Base-by-base conservation (phyloP, 37 sponge, comb jelly and placozoan species). In the Cliona cf. orientalis region DNA sequence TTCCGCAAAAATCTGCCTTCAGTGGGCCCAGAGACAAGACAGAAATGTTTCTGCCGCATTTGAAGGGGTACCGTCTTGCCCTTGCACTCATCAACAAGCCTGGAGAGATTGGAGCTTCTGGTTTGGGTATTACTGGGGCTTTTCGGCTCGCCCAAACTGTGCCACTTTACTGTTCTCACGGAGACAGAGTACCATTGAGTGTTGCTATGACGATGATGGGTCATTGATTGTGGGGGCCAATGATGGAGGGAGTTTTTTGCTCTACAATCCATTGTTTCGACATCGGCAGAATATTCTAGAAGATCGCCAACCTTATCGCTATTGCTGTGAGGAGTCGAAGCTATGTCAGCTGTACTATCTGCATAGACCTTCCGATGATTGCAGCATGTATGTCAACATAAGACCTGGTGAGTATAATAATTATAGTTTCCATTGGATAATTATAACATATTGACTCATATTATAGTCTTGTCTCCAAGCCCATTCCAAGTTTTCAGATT, bases 61-160 rank as follows among this genome's bases (percentile, higher is more conserved):
- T 19, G 21, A 32, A 1, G 58, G 42, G 11, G 57, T 88, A 5
- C 75, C 76, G 5, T 56, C 83, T 0, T 88, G 89, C 60, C 89
- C 89, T 7, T 88, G 89, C 45, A 76, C 79, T 5, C 26, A 28
- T 23, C 14, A 34, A n/a, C 89, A 88, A 69, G 89, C 89, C 1
- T 0, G 31, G 71, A 2, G 71, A 32, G 81, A 88, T 59, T 76
- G 89, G 83, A 42, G 79, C 22, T 78, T 55, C 23, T 62, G 80
- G 69, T 88, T 81, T 68, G 32, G 23, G 12, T 28, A 64, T 37
- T 38, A 37, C 17, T 85, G 76, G 69, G 67, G 78, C 2, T 59
- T 68, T 23, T 75, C 72, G 2, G 70, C 89, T 1, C 42, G 83
- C 34, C 33, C 49, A 2, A 75, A 76, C 74, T 88, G 89, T 56